Evolutionary conservation across 2,113 vertebrate genomes (phyloP), one percentile per base, ranked within the genome.

Genomic region (Dolichotis patagonum): DNA sequence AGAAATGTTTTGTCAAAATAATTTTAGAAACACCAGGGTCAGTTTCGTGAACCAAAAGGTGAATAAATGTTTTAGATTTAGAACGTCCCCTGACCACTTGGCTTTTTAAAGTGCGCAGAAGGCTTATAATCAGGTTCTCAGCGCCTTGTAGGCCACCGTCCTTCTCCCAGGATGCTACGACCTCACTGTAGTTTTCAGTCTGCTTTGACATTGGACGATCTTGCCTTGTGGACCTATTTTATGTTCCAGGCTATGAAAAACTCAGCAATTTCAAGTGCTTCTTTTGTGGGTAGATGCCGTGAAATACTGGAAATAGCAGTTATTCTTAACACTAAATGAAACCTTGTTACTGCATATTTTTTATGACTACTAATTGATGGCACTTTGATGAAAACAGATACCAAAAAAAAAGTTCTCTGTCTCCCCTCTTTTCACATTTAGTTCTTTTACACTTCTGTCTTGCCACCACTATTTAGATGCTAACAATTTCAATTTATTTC

Each of bases 401-500:
- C 83, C 92, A 94, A 77, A 56, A 38, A 60, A 52, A 63, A 54
- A 3, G 95, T 98, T 99, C 98, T 98, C 86, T 95, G 96, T 95
- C 97, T 97, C 4, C 71, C 87, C 85, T 88, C 19, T n/a, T 20
- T 10, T 6, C 49, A 22, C 92, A 3, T 98, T 94, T 94, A 97
- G 94, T 97, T 98, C 98, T 82, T 95, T n/a, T n/a, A n/a, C 5
- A 14, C 82, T 97, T 98, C 97, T 99, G 98, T 99, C 99, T 99
- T 99, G 98, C 99, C 98, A 98, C 98, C 99, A 98, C 98, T 98
- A 99, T 99, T 99, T 98, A 98, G 99, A 99, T 99, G 99, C 99
- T 99, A 99, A 99, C 99, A 98, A 98, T 99, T 99, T 99, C 98
- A 99, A 98, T 99, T 99, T 99, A 99, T 99, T 99, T 99, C 99